A percentile compares a stretch with the other conserved stretches of the same genome.
Conservation (phyloP, 2,797 vertebrate species). For the Gymnocypris eckloni region DNA sequence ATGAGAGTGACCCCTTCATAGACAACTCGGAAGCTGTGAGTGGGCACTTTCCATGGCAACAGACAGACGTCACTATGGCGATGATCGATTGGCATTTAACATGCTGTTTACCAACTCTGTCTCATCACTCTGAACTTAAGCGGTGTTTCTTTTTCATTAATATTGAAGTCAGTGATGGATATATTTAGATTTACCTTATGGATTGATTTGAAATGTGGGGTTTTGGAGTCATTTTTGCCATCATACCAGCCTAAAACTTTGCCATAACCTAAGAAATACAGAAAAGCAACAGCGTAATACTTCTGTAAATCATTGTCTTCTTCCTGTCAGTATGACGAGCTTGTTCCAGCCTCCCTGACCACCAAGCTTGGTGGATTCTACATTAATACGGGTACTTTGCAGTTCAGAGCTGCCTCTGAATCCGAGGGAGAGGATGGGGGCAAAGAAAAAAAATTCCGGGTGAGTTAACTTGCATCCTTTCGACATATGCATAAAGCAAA, state of each 20-base stretch:
- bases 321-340: constrained; percentile 80
- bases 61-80: constrained; percentile 44
- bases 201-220: not conserved
- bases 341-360: constrained; percentile 87
- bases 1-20: constrained; percentile 96
- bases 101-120: constrained; percentile 33
- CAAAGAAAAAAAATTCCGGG: constrained; percentile 53
- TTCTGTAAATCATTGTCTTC: not conserved
- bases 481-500: no score
- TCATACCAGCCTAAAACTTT: not conserved
- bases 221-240: not conserved
- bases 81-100: constrained; percentile 47
- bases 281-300: not conserved
- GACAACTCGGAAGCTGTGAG: constrained; percentile 99
- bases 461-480: constrained; percentile 58
- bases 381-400: constrained; percentile 87
- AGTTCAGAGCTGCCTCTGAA: constrained; percentile 86
- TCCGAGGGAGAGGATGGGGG: constrained; percentile 79
- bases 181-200: not conserved
- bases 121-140: constrained; percentile 20
- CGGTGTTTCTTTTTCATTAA: constrained; percentile 7
- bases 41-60: constrained; percentile 61
- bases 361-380: constrained; percentile 90
- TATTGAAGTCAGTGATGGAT: constrained; percentile 2
- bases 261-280: not conserved